Base-by-base conservation (phyloP, 2,113 vertebrate genomes). In the Aix galericulata region DNA sequence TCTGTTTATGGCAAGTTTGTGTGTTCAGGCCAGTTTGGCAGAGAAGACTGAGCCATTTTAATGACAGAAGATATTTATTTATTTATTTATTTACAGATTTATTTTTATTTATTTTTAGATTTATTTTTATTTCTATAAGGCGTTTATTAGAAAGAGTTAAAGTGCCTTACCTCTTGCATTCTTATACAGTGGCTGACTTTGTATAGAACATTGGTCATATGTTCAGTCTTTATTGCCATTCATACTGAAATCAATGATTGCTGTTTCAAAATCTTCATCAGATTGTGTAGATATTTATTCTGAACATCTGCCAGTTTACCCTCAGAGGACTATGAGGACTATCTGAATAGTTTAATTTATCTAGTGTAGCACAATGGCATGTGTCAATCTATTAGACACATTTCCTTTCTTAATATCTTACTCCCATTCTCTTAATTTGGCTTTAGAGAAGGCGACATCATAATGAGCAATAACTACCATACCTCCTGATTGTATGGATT, bases 231-330 rank as follows among this genome's bases (percentile, higher is more conserved):
- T 96, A 97, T 94, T 97, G 82, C 83, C 60, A 55, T 97, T 97
- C 95, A 90, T 95, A 89, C 92, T 86, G 94, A 94, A 95, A 96
- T 93, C 91, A 97, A 93, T 97, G 95, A 96, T 96, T 96, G 89
- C 97, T 96, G 52, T 96, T 97, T 97, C 93, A 97, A 94, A 97
- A 89, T 97, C 94, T 97, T 94, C 81, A 93, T 95, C 93, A 97
- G 92, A 97, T 96, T 89, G 89, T 95, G 86, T 92, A 94, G 96
- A 96, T 97, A 97, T 92, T 96, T 96, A 89, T 81, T 96, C 93
- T 97, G 91, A 96, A 84, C 72, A 48, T 95, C 86, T 91, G 94
- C 95, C 79, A 91, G 95, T 91, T 97, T 97, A 96, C 95, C 53
- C 90, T 97, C 95, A 92, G 93, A 97, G 95, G 95, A 86, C 79